phyloP scores from a whole-genome alignment of 2,797 vertebrate species.

The Sebastes cheni region DNA sequence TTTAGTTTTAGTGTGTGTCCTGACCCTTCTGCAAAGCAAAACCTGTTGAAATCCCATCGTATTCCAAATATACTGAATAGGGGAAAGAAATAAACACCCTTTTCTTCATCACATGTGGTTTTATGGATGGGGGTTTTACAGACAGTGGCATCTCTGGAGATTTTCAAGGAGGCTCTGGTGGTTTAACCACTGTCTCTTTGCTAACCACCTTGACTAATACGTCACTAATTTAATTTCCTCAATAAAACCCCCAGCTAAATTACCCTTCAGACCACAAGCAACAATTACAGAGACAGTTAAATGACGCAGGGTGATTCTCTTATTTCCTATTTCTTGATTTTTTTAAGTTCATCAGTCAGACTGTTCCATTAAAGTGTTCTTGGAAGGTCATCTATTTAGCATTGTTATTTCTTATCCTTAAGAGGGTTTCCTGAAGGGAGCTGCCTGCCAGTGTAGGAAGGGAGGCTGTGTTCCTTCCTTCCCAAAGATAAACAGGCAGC shows the following conservation, averaged over 20 bases:
- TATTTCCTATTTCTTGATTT: neutral
- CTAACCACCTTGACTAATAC: constrained; percentile 35
- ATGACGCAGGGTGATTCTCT: neutral
- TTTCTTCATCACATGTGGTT: neutral
- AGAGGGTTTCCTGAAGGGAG: constrained; percentile 14
- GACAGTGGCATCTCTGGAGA: constrained; percentile 2
- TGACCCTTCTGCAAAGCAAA: neutral
- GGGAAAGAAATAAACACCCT: neutral
- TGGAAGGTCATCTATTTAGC: neutral
- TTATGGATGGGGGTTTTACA: neutral
- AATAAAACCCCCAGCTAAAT: neutral
- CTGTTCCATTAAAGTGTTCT: neutral
- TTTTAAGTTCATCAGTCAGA: neutral
- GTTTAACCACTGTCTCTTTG: constrained; percentile 43
- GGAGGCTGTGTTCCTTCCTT: constrained; percentile 63
- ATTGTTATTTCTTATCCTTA: constrained; percentile 4
- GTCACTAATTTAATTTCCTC: constrained; percentile 48
- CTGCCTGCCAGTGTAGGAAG: constrained; percentile 28
- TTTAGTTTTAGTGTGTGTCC: neutral
- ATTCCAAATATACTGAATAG: neutral
- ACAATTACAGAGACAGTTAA: neutral
- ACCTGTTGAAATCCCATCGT: neutral
- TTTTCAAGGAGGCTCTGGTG: constrained; percentile 11
- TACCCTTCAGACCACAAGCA: constrained; percentile 2
- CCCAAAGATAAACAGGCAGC: constrained; percentile 61